Conservation (phyloP, 2,888 invertebrate species). For the Chaetoderma sp. region DNA sequence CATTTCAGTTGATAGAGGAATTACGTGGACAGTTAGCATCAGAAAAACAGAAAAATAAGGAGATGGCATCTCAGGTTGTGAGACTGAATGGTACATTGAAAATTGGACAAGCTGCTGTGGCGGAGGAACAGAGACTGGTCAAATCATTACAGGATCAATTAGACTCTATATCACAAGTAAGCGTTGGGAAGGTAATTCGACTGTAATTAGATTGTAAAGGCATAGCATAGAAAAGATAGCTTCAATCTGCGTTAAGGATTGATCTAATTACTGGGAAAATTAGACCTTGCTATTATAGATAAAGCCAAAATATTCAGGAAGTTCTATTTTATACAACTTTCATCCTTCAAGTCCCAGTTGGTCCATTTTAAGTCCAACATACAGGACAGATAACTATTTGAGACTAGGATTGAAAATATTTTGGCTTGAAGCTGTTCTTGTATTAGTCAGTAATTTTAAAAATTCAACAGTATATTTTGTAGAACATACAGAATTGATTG, state of each 20-base stretch:
- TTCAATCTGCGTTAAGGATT: not conserved
- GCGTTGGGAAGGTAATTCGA: constrained; percentile 24
- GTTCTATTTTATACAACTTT: too few relatives aligned
- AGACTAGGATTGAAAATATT: too few relatives aligned
- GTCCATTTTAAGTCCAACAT: too few relatives aligned
- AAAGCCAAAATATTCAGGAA: not conserved
- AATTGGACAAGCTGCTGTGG: constrained; percentile 67
- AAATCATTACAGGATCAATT: constrained; percentile 61
- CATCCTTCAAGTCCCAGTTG: too few relatives aligned
- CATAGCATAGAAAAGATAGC: not conserved
- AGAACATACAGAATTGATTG: too few relatives aligned
- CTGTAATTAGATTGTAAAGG: not conserved
- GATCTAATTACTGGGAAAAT: too few relatives aligned
- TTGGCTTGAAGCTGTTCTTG: too few relatives aligned
- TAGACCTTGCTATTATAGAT: too few relatives aligned
- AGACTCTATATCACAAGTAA: too few relatives aligned
- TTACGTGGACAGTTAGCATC: constrained; percentile 48
- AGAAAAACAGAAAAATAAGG: constrained; percentile 64
- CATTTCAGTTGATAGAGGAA: constrained; percentile 50
- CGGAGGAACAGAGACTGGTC: constrained; percentile 65
- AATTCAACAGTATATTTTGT: too few relatives aligned
- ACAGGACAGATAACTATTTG: too few relatives aligned
- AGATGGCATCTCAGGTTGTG: constrained; percentile 59
- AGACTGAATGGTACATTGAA: constrained; percentile 67
- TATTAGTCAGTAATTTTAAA: too few relatives aligned